phyloP scores from a whole-genome alignment of 2,888 invertebrate species.

The Folsomia manolachei region DNA sequence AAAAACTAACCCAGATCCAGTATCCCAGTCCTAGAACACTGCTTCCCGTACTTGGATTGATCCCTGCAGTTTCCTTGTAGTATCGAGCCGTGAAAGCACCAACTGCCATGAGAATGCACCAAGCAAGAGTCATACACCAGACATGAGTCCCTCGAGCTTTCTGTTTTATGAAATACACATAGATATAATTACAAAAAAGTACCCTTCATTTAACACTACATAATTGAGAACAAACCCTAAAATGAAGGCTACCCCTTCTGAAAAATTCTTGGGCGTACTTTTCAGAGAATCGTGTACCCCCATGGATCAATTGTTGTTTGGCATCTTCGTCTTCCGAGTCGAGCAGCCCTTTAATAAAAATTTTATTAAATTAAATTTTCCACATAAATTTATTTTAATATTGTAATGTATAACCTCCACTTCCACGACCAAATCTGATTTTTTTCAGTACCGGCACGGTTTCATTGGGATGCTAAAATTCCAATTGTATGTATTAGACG shows the following conservation, averaged over 20 bases:
- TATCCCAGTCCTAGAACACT: neutral
- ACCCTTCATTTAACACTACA: too few relatives aligned
- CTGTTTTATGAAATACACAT: too few relatives aligned
- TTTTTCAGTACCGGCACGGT: too few relatives aligned
- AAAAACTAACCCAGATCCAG: neutral
- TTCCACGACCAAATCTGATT: too few relatives aligned
- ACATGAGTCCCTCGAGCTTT: neutral
- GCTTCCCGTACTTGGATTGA: neutral
- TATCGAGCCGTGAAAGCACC: neutral
- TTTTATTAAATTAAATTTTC: too few relatives aligned
- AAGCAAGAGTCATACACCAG: neutral
- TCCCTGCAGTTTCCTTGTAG: neutral
- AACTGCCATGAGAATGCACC: neutral
- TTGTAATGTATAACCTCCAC: too few relatives aligned
- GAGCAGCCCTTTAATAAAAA: too few relatives aligned
- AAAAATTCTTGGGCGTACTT: neutral
- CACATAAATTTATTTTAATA: too few relatives aligned
- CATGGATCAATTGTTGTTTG: neutral
- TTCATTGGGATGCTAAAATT: too few relatives aligned
- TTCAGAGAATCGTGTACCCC: neutral
- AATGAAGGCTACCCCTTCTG: neutral
- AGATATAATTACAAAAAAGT: too few relatives aligned
- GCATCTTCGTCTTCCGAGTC: neutral
- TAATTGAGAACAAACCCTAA: neutral
- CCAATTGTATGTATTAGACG: too few relatives aligned